Conservation (phyloP, 2,113 vertebrate genomes). For the Nasalis larvatus region DNA sequence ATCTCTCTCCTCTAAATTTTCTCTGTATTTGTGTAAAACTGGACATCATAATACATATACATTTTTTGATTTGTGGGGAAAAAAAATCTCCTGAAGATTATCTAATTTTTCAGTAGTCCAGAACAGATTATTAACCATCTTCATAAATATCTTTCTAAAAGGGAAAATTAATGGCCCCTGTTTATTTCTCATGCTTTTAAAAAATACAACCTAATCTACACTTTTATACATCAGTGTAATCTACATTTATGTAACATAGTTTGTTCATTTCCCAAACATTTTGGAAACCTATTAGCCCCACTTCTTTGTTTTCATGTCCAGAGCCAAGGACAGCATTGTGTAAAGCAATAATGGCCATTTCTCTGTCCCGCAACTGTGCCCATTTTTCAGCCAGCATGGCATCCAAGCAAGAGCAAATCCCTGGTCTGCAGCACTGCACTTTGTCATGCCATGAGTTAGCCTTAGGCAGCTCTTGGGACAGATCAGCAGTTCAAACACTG, state of each 20-base stretch:
- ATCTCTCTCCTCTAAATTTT: slow-evolving; percentile 50
- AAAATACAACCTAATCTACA: not conserved
- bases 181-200: slow-evolving; percentile 1
- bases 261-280: not conserved
- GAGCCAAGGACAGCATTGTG: not conserved
- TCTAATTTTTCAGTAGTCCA: not conserved
- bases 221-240: not conserved
- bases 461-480: not conserved
- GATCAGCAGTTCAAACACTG: not conserved
- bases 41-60: not conserved
- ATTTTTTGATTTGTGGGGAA: slow-evolving; percentile 23
- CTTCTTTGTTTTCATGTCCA: not conserved
- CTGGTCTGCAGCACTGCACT: not conserved
- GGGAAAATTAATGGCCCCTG: not conserved
- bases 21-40: slow-evolving; percentile 64
- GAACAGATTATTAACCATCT: slow-evolving; percentile 17
- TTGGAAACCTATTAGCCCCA: not conserved
- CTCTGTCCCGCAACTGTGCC: not conserved
- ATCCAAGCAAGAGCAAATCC: not conserved
- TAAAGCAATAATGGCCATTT: not conserved
- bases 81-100: not conserved
- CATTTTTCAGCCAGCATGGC: not conserved
- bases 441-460: not conserved
- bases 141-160: slow-evolving; percentile 45
- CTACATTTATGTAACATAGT: not conserved